Conservation (phyloP, 2,113 vertebrate species). For the Macaca fascicularis region DNA sequence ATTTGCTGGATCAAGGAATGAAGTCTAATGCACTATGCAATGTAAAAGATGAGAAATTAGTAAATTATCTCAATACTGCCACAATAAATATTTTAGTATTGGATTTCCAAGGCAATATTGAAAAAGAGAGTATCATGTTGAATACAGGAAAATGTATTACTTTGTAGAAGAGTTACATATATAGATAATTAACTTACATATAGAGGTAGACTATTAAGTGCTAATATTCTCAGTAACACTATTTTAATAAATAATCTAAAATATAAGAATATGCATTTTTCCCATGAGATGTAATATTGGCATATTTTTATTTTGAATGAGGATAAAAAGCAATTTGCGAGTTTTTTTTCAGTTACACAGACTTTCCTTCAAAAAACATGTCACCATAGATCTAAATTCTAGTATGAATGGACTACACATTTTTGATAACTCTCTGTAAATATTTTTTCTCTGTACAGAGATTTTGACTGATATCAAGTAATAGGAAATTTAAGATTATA, state of each 20-base stretch:
- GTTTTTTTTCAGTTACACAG: background rate
- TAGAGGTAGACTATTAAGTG: background rate
- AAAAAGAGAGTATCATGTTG: background rate
- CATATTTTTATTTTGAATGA: background rate
- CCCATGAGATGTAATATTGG: background rate
- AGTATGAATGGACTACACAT: background rate
- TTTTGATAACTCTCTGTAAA: background rate
- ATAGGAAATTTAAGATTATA: background rate
- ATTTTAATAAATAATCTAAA: background rate
- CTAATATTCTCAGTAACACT: background rate
- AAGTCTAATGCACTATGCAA: background rate
- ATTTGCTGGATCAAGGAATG: slow-evolving; percentile 4
- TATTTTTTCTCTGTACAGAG: slow-evolving; percentile 4
- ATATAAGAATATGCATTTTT: background rate
- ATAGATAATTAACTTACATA: background rate
- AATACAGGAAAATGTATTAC: background rate
- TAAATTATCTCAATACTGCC: background rate
- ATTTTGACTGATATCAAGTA: background rate
- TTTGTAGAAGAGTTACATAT: background rate
- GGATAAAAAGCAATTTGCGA: background rate
- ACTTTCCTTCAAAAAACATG: background rate
- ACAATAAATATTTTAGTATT: background rate
- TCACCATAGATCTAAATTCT: background rate
- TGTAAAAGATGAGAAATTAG: background rate
- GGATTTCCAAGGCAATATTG: background rate